Conservation (phyloP, 2,888 invertebrate genomes). For the Ommatoiulus sabulosus region DNA sequence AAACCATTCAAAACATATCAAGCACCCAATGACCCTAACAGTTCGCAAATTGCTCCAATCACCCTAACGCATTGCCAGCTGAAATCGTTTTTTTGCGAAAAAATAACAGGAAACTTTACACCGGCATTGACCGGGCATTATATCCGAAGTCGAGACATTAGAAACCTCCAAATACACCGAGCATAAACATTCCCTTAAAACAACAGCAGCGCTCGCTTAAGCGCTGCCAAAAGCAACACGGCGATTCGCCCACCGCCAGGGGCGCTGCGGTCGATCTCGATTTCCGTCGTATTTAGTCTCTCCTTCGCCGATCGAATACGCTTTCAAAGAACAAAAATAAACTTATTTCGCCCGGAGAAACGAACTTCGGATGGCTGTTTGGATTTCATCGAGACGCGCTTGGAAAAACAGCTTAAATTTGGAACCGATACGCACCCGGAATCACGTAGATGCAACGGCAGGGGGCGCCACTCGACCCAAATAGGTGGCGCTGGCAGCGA, state of each 20-base stretch:
- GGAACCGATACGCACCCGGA: background rate
- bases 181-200: background rate
- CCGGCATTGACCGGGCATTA: background rate
- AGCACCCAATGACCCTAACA: no score
- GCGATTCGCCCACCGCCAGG: background rate
- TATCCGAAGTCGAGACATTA: background rate
- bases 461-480: background rate
- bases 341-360: background rate
- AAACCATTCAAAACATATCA: no score
- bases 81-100: no score
- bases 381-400: background rate
- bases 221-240: background rate
- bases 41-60: no score
- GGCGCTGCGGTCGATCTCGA: background rate
- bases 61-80: no score
- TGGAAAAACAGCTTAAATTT: background rate
- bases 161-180: background rate
- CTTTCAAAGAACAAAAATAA: background rate
- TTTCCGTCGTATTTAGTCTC: background rate
- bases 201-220: background rate
- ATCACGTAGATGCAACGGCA: background rate
- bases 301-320: background rate
- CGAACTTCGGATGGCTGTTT: background rate
- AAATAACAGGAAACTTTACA: constrained; percentile 1
- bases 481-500: background rate